A percentile compares a stretch with the other conserved stretches of the same genome.
Evolutionary conservation across 1,140 invertebrate species (phyloP).

Genomic region (Drosophila nigromelanica): DNA sequence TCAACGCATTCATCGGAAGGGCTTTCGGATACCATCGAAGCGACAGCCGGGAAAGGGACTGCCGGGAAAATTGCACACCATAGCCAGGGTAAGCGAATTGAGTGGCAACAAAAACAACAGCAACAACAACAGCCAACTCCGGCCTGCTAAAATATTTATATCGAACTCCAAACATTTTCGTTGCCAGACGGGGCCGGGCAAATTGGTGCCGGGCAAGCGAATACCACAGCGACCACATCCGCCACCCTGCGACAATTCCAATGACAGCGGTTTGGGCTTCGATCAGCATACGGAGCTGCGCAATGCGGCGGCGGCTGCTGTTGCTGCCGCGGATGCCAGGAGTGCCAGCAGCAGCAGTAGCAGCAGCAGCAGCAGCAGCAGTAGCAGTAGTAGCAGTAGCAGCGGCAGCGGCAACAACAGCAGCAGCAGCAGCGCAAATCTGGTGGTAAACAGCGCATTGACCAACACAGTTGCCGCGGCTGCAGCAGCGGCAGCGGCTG

Average conservation of each 20-base stretch:
- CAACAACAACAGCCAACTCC: not conserved
- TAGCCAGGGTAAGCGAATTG: slow-evolving; percentile 68
- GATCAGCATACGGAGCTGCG: slow-evolving; percentile 86
- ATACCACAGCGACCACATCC: slow-evolving; percentile 82
- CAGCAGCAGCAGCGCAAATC: slow-evolving; percentile 26
- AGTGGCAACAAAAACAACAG: not conserved
- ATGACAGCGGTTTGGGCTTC: slow-evolving; percentile 92
- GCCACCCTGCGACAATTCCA: slow-evolving; percentile 90
- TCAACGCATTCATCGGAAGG: slow-evolving; percentile 86
- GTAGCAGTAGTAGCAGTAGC: slow-evolving; percentile 6
- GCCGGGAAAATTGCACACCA: slow-evolving; percentile 84
- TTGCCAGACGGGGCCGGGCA: slow-evolving; percentile 83
- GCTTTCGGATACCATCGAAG: slow-evolving; percentile 85
- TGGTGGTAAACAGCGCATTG: slow-evolving; percentile 58
- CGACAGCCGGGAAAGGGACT: slow-evolving; percentile 85
- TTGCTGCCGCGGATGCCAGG: slow-evolving; percentile 14
- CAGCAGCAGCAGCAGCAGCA: slow-evolving; percentile 28
- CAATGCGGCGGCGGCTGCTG: slow-evolving; percentile 22
- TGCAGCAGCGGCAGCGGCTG: slow-evolving; percentile 62
- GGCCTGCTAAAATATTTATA: not conserved
- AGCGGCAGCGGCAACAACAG: slow-evolving; percentile 12
- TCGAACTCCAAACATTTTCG: not conserved
- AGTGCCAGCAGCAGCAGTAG: slow-evolving; percentile 28
- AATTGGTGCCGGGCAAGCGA: slow-evolving; percentile 84
- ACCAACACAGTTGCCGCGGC: slow-evolving; percentile 59